phyloP scores from a whole-genome alignment of 2,888 invertebrate genomes.

The Cephus sareptanus region DNA sequence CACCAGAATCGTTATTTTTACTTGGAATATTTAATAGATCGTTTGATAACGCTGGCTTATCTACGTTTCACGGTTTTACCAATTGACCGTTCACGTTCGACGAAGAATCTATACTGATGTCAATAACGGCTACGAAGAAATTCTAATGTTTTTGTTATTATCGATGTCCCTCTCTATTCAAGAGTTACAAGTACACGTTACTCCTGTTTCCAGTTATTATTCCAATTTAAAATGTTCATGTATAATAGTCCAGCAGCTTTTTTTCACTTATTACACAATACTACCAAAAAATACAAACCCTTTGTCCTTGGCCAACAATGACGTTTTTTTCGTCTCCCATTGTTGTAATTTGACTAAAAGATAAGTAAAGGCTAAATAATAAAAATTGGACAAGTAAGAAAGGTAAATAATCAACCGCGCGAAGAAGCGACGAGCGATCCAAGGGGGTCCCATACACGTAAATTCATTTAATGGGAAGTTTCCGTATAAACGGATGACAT shows the following conservation, averaged over 20 bases:
- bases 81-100: background rate
- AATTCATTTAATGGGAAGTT: background rate
- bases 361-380: background rate
- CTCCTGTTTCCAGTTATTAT: background rate
- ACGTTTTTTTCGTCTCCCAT: background rate
- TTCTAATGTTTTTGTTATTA: background rate
- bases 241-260: background rate
- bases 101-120: background rate
- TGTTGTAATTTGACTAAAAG: background rate
- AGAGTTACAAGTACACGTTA: background rate
- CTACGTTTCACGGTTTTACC: background rate
- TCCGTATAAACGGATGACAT: background rate
- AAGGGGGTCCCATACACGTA: background rate
- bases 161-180: background rate
- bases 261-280: background rate
- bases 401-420: background rate
- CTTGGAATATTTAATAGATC: background rate
- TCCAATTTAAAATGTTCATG: background rate
- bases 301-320: background rate
- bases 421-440: background rate
- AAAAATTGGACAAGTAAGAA: background rate
- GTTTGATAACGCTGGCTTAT: background rate
- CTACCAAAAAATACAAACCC: background rate
- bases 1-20: background rate
- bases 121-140: background rate